phyloP scores from a whole-genome alignment of 2,113 vertebrate genomes.

The Eclectus roratus region DNA sequence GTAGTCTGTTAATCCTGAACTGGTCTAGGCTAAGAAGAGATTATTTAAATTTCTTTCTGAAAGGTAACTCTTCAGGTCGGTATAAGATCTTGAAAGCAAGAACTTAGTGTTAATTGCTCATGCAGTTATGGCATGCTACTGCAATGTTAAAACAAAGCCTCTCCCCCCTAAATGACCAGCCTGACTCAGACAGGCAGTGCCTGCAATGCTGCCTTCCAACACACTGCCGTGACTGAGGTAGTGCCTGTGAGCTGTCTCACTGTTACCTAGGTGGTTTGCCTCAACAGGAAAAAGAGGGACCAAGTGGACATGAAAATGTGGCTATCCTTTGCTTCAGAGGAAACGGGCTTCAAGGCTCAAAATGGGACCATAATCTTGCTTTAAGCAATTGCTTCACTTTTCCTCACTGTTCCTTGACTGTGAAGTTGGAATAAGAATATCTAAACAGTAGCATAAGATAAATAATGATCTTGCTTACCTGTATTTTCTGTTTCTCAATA shows the following conservation, averaged over 20 bases:
- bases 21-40: background rate
- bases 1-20: background rate
- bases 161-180: background rate
- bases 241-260: accelerated
- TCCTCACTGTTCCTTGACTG: background rate
- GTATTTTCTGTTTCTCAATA: background rate
- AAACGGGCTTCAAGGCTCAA: background rate
- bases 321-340: background rate
- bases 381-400: background rate
- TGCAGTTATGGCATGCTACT: background rate
- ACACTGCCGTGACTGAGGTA: background rate
- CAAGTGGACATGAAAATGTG: background rate
- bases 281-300: background rate
- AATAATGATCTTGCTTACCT: background rate
- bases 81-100: background rate
- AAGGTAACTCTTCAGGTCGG: background rate
- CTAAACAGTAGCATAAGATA: background rate
- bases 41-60: background rate
- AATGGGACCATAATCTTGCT: background rate
- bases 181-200: background rate
- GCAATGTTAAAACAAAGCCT: background rate
- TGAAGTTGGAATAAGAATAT: background rate
- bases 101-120: background rate
- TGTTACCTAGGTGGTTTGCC: background rate
- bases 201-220: background rate